Evolutionary conservation across 2,888 invertebrate species (phyloP).

Genomic region (Biston stratarius): DNA sequence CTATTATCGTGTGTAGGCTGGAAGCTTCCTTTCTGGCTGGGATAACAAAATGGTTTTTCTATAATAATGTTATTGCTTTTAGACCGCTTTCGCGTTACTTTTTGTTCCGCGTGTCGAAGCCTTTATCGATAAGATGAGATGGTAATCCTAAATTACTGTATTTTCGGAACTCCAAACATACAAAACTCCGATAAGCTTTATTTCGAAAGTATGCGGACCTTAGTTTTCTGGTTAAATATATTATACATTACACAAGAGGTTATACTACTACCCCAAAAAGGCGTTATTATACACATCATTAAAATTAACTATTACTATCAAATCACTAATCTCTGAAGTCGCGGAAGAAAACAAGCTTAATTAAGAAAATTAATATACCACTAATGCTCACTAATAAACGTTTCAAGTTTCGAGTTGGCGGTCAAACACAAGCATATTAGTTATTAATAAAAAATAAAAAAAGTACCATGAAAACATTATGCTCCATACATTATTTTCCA

Average conservation of each 20-base stretch:
- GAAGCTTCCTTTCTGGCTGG: constrained; percentile 1
- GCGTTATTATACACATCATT: too few species aligned
- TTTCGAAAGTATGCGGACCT: neutral
- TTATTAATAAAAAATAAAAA: too few species aligned
- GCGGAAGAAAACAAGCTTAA: too few species aligned
- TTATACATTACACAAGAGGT: neutral
- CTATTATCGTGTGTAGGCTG: constrained; percentile 15
- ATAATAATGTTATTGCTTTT: constrained; percentile 33
- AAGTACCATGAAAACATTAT: too few species aligned
- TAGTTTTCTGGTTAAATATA: neutral
- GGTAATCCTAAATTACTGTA: constrained; percentile 11
- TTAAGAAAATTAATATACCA: too few species aligned
- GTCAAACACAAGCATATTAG: too few species aligned
- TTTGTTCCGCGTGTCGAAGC: constrained; percentile 20
- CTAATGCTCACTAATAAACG: too few species aligned
- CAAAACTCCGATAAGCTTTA: neutral
- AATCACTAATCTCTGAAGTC: too few species aligned
- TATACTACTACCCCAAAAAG: too few species aligned
- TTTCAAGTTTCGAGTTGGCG: too few species aligned
- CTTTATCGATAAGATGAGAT: constrained; percentile 8
- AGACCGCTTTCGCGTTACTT: constrained; percentile 16
- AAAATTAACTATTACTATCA: too few species aligned
- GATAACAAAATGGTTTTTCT: constrained; percentile 36
- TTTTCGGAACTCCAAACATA: neutral
- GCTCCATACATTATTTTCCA: too few species aligned